Evolutionary conservation across 1,140 invertebrate genomes (phyloP).

Genomic region (Brachionus asplanchnoidis): DNA sequence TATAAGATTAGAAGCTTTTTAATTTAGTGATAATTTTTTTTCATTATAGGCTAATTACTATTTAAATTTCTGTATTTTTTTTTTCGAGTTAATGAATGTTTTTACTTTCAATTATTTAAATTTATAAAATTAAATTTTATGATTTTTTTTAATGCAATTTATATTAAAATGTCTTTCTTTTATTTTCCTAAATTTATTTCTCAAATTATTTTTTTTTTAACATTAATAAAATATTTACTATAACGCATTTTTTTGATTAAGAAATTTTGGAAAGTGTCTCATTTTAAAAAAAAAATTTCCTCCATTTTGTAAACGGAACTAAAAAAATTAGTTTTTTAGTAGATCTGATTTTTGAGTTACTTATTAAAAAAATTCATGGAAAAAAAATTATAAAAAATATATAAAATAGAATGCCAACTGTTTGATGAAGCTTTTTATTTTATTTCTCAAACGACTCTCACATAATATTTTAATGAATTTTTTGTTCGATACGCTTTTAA

Average conservation of each 20-base stretch:
- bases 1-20: not conserved
- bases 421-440: too few species aligned
- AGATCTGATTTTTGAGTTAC: too few species aligned
- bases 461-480: too few species aligned
- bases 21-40: not conserved
- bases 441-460: too few species aligned
- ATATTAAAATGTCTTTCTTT: not conserved
- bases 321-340: too few species aligned
- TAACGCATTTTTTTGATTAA: not conserved
- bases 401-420: too few species aligned
- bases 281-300: too few species aligned
- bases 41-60: not conserved
- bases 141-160: not conserved
- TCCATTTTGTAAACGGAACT: too few species aligned
- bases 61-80: not conserved
- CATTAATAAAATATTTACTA: not conserved
- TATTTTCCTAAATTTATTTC: not conserved
- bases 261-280: too few species aligned
- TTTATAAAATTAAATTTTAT: not conserved
- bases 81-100: not conserved
- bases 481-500: too few species aligned
- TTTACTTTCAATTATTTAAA: not conserved
- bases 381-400: too few species aligned
- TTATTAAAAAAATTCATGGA: too few species aligned
- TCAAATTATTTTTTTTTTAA: not conserved